Evolutionary conservation across 2,113 vertebrate genomes (phyloP).

Genomic region (Gorsachius goisagi): DNA sequence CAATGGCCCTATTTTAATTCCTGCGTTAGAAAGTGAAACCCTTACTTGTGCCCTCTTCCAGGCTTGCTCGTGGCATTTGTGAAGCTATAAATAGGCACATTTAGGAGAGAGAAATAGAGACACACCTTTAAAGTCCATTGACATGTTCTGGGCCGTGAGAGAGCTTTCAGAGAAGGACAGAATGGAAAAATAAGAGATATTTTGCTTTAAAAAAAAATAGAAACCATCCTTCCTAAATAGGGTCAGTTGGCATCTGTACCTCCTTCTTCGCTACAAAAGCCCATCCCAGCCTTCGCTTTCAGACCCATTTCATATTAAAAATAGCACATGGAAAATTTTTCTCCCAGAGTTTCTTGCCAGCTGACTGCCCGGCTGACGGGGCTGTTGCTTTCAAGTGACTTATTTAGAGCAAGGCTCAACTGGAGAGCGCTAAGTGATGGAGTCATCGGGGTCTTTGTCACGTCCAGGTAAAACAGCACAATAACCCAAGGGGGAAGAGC

Average conservation of each 20-base stretch:
- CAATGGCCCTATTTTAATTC: neutral
- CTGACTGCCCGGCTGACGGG: neutral
- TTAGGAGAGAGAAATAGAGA: neutral
- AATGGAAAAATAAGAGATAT: conserved; percentile 47
- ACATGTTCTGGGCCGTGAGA: conserved; percentile 60
- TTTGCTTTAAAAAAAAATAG: neutral
- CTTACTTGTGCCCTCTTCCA: neutral
- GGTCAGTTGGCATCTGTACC: conserved; percentile 12
- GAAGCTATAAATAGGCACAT: neutral
- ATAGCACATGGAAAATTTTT: conserved; percentile 68
- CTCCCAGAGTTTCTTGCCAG: conserved; percentile 63
- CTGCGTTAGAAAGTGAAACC: neutral
- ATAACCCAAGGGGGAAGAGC: neutral
- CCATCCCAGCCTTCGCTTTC: conserved; percentile 45
- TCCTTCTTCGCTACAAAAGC: conserved; percentile 31
- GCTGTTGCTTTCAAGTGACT: conserved; percentile 13
- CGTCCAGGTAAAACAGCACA: neutral
- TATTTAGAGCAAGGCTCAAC: neutral
- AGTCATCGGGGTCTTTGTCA: neutral
- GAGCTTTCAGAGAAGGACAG: conserved; percentile 43
- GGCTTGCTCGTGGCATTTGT: neutral
- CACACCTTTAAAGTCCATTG: conserved; percentile 57
- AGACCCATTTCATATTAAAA: conserved; percentile 43
- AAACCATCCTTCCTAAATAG: conserved; percentile 45
- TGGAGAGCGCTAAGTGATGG: neutral